Base-by-base conservation (phyloP, 2,113 vertebrate species). In the Rhea americana region DNA sequence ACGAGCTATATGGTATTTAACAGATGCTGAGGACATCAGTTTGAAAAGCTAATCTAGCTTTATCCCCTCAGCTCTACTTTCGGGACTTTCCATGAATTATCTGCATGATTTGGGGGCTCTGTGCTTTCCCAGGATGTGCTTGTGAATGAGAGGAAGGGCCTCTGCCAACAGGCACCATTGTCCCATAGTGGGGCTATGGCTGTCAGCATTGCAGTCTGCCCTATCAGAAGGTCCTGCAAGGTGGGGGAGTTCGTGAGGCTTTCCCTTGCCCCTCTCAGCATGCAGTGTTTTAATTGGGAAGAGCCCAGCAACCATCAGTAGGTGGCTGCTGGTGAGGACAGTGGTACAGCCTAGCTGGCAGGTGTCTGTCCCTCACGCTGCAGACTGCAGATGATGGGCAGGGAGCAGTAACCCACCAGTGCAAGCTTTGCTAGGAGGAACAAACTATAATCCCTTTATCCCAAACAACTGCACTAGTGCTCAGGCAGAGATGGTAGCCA, bases 11-110 rank as follows among this genome's bases (percentile, higher is more conserved):
- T n/a, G 90, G 48, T 68, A 74, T 75, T 47, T 87, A 92, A 76
- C 66, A 32, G 25, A 28, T 37, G 67, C 75, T 85, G 50, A 93
- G 50, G 45, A 62, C 48, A 30, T 85, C 70, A 73, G 1, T 79
- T 70, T 62, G 41, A 90, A 91, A 20, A 48, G 39, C 32, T 85
- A 51, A 87, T 90, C 32, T 37, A 71, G 24, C 62, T 93, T 89
- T 77, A 76, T 76, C 26, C 63, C 58, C 15, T 5, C 32, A 48
- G 35, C 28, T 67, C 82, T 78, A 94, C 51, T 56, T 58, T 41
- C 81, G 63, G 56, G 66, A 45, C 18, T 71, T 89, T 67, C 47
- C 32, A 32, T 85, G 56, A 65, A 32, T 82, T 77, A 74, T 85
- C 71, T 68, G 39, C 28, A 65, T 61, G 35, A 30, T 11, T 17